Percentiles rank a stretch among this genome's conserved stretches.
These are phyloP conservation scores for Coelogynopora nodosa DNA, from an alignment of 2,888 invertebrate genomes.

Conservation along the genomic window DNA sequence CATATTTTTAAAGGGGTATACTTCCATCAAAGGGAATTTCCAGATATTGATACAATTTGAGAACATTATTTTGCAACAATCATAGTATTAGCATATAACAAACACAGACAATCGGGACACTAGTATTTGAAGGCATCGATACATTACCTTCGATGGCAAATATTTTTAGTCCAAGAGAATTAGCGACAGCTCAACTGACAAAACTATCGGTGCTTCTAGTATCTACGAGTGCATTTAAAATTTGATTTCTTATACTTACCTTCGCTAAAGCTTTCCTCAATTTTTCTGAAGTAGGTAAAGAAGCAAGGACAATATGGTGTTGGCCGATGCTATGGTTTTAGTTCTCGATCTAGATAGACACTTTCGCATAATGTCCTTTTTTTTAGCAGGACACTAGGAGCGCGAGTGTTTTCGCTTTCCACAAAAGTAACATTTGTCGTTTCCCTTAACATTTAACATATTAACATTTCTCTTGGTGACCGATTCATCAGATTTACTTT, in stretches of 20 bases:
- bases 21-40: not conserved
- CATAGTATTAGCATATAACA: not conserved
- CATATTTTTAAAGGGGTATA: not conserved
- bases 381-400: conserved; percentile 32
- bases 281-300: not conserved
- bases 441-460: not conserved
- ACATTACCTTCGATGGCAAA: not conserved
- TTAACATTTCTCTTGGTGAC: not conserved
- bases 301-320: not conserved
- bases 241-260: not conserved
- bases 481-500: conserved; percentile 5
- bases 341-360: conserved; percentile 19
- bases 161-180: not conserved
- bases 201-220: conserved; percentile 29
- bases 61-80: not conserved
- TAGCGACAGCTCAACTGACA: not conserved
- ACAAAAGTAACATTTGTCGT: conserved; percentile 8
- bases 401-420: not conserved
- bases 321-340: not conserved
- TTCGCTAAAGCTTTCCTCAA: conserved; percentile 11
- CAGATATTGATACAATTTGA: not conserved
- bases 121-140: not conserved
- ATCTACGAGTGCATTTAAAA: conserved; percentile 18
- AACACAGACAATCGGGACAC: not conserved
- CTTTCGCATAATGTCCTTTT: conserved; percentile 4